Percentiles rank a stretch among this genome's conserved stretches.
Evolutionary conservation across 2,888 invertebrate genomes (phyloP).

Genomic region (Habrosyne pyritoides): DNA sequence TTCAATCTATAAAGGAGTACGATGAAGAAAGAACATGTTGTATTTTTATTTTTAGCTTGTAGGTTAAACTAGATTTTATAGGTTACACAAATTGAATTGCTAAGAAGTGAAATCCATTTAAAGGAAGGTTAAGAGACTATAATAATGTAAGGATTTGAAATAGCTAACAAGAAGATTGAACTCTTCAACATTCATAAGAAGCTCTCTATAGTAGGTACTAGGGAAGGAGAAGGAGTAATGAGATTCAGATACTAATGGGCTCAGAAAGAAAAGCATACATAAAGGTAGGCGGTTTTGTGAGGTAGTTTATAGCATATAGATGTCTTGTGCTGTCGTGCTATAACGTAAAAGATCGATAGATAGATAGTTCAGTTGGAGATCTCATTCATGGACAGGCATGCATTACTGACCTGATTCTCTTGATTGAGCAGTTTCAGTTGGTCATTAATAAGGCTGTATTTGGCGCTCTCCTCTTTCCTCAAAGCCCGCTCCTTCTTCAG

Average conservation of each 20-base stretch:
- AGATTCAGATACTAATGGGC: background rate
- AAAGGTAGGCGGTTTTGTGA: too few relatives aligned
- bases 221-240: background rate
- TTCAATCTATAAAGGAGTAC: too few relatives aligned
- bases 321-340: background rate
- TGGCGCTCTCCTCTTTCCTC: slow-evolving; percentile 98
- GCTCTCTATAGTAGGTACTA: background rate
- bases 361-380: background rate
- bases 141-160: too few relatives aligned
- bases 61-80: background rate
- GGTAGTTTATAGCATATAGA: background rate
- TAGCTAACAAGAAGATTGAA: too few relatives aligned
- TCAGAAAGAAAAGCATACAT: background rate
- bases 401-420: slow-evolving; percentile 94
- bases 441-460: slow-evolving; percentile 98
- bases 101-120: background rate
- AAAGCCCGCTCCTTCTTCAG: slow-evolving; percentile 98
- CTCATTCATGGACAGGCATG: background rate
- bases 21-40: background rate
- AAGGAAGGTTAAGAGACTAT: background rate
- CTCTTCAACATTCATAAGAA: background rate
- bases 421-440: slow-evolving; percentile 97
- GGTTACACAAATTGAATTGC: background rate
- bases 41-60: background rate
- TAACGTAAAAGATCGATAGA: background rate